A percentile compares a stretch with the other conserved stretches of the same genome.
Evolutionary conservation across 2,888 invertebrate genomes (phyloP).

Genomic region (Lucinisca nassula): DNA sequence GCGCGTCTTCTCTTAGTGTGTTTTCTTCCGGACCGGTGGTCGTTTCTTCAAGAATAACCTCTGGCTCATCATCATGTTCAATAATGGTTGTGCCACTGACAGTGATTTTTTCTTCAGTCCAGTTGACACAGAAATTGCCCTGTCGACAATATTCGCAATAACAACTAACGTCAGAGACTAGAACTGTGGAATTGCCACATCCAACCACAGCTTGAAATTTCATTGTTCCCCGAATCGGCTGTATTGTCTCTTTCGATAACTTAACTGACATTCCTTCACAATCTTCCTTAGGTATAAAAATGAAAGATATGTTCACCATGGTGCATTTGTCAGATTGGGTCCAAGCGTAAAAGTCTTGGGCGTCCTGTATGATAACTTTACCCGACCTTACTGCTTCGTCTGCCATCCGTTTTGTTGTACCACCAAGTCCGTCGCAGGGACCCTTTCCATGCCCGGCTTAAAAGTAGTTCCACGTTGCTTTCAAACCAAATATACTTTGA

Average conservation of each 20-base stretch:
- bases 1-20: no score
- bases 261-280: background rate
- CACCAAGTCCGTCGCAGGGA: background rate
- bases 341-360: slow-evolving; percentile 37
- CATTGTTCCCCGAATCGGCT: background rate
- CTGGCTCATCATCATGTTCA: no score
- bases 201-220: background rate
- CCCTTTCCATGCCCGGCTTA: slow-evolving; percentile 8
- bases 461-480: slow-evolving; percentile 9
- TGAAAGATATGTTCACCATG: background rate
- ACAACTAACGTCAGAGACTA: background rate
- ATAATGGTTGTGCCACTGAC: no score
- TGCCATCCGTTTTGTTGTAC: slow-evolving; percentile 34
- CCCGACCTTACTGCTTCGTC: slow-evolving; percentile 45
- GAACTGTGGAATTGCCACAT: background rate
- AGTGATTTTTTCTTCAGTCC: no score
- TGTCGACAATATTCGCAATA: background rate
- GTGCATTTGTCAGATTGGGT: background rate
- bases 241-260: background rate
- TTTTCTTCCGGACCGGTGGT: no score
- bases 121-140: no score
- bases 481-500: background rate
- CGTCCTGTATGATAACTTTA: slow-evolving; percentile 39
- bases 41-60: no score
- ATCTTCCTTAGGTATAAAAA: background rate